Evolutionary conservation across 2,113 vertebrate genomes (phyloP).

Genomic region (Solea senegalensis): DNA sequence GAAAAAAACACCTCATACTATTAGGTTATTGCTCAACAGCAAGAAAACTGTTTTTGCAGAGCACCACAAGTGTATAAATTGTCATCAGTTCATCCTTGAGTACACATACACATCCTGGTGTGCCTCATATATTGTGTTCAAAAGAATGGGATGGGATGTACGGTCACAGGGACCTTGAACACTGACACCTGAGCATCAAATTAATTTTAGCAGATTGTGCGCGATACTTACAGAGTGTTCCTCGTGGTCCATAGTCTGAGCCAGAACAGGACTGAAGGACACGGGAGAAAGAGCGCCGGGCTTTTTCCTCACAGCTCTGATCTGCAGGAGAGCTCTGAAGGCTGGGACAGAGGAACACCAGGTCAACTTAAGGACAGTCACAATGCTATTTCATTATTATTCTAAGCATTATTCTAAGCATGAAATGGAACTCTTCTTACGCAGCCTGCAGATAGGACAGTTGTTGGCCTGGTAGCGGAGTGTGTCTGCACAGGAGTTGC

Average conservation of each 20-base stretch:
- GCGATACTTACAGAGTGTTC: constrained; percentile 90
- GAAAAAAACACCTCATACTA: too few relatives aligned
- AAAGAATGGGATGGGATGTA: background rate
- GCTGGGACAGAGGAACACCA: constrained; percentile 76
- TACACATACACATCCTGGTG: too few relatives aligned
- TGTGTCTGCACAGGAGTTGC: constrained; percentile 94
- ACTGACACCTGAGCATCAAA: background rate
- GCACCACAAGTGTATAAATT: too few relatives aligned
- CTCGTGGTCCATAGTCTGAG: constrained; percentile 94
- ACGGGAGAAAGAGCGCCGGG: constrained; percentile 92
- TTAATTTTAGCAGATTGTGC: background rate
- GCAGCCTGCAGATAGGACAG: constrained; percentile 96
- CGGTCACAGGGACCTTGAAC: background rate
- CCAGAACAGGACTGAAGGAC: constrained; percentile 96
- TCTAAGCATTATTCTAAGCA: background rate
- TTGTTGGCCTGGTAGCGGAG: constrained; percentile 98
- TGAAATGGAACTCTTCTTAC: constrained; percentile 77
- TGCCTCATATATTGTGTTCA: too few relatives aligned
- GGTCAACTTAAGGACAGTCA: background rate
- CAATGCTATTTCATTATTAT: background rate
- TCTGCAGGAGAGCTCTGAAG: constrained; percentile 97
- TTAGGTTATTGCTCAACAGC: too few relatives aligned
- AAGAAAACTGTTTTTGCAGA: too few relatives aligned
- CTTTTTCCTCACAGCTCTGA: constrained; percentile 96
- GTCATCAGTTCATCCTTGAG: too few relatives aligned